Evolutionary conservation across 2,113 vertebrate genomes (phyloP).

Genomic region (Pluvianellus socialis): DNA sequence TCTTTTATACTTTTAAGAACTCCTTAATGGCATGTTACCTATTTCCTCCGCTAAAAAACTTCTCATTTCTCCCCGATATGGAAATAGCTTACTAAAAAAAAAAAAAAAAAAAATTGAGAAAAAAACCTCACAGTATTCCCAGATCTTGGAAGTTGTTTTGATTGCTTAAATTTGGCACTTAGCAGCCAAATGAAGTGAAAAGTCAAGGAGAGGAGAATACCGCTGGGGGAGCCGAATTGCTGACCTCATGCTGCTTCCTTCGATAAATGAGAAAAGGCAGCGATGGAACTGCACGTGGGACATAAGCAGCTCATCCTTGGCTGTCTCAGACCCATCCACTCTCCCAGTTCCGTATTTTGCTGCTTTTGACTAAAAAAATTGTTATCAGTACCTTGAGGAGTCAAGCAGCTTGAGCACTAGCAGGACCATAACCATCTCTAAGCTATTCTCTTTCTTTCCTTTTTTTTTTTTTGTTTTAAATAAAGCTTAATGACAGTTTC

Average conservation of each 20-base stretch:
- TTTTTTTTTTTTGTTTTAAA: background rate
- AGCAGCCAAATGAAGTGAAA: background rate
- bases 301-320: accelerated
- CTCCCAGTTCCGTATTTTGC: accelerated
- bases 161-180: background rate
- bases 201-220: background rate
- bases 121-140: background rate
- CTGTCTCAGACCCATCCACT: background rate
- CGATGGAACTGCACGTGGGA: accelerated
- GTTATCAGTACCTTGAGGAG: background rate
- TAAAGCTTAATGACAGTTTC: background rate
- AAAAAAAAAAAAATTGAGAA: background rate
- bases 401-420: background rate
- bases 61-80: background rate
- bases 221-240: background rate
- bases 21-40: conserved; percentile 1
- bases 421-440: background rate
- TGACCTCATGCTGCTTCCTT: background rate
- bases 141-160: background rate
- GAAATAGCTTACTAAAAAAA: background rate
- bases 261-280: background rate
- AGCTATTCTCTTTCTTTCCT: background rate
- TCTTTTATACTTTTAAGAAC: background rate
- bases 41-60: background rate
- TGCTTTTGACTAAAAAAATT: background rate